These are phyloP conservation scores for Palythoa grandis DNA, from an alignment of 92 coral and sea anemone genomes.

Conservation along the genomic window DNA sequence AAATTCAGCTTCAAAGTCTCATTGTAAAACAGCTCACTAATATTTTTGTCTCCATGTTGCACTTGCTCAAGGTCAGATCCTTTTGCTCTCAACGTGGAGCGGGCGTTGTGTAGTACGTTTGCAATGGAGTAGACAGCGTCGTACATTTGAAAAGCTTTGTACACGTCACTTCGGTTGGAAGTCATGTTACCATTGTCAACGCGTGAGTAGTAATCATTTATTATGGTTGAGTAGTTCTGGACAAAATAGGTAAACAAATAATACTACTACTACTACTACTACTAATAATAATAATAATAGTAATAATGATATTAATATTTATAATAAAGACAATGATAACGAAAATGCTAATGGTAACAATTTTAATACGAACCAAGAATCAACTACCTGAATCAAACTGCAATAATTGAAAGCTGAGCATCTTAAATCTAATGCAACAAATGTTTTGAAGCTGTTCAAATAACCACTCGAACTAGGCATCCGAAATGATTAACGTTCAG, in stretches of 20 bases:
- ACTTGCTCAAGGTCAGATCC: conserved; percentile 64
- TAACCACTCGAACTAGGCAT: too few species aligned
- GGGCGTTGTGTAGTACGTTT: conserved; percentile 77
- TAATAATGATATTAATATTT: too few species aligned
- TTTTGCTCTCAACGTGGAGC: conserved; percentile 24
- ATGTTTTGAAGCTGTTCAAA: too few species aligned
- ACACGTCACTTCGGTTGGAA: conserved; percentile 63
- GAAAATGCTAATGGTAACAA: too few species aligned
- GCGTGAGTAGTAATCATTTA: conserved; percentile 59
- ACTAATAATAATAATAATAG: too few species aligned
- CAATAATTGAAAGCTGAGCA: too few species aligned
- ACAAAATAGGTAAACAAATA: background rate
- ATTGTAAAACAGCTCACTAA: conserved; percentile 65
- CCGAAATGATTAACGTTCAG: too few species aligned
- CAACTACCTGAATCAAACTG: too few species aligned
- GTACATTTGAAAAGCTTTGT: conserved; percentile 64
- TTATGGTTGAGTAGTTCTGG: conserved; percentile 63
- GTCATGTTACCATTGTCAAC: conserved; percentile 70
- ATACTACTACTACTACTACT: background rate
- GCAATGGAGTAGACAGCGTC: conserved; percentile 99
- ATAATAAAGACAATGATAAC: too few species aligned
- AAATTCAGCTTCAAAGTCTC: conserved; percentile 64
- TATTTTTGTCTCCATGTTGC: conserved; percentile 73
- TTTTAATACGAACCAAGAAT: too few species aligned
- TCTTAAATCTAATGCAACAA: too few species aligned